A percentile compares a stretch with the other conserved stretches of the same genome.
Conservation (phyloP, 2,888 invertebrate species). For the Tachina grossa region DNA sequence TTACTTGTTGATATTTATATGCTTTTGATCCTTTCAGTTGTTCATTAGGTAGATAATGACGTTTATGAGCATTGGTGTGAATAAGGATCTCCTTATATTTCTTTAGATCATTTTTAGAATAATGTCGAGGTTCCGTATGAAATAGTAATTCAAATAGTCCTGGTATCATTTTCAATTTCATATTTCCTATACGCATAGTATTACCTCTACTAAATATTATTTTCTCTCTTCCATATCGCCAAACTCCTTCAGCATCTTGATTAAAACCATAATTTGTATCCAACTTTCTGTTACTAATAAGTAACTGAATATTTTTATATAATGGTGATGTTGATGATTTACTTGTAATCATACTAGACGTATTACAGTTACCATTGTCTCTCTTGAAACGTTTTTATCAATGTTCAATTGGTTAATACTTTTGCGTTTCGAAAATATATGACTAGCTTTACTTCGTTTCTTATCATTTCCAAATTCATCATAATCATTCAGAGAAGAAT, state of each 20-base stretch:
- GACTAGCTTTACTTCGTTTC: no score
- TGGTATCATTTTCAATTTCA: background rate
- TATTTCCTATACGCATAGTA: background rate
- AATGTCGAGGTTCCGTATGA: background rate
- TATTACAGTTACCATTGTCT: no score
- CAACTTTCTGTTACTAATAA: no score
- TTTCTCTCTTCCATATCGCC: background rate
- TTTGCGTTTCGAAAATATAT: no score
- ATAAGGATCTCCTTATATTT: background rate
- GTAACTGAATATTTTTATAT: no score
- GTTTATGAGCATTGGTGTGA: background rate
- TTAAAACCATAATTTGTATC: no score
- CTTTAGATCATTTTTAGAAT: slow-evolving; percentile 4
- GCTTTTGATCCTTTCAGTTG: background rate
- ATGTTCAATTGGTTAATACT: no score
- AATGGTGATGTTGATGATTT: no score
- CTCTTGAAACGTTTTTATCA: no score
- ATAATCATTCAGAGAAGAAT: background rate
- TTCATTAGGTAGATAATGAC: background rate
- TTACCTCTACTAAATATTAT: background rate
- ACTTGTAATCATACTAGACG: no score
- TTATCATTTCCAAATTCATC: no score
- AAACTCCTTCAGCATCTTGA: background rate
- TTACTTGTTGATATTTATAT: background rate
- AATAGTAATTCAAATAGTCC: background rate